Conservation (phyloP, 2,888 invertebrate genomes). For the Sympetrum striolatum region DNA sequence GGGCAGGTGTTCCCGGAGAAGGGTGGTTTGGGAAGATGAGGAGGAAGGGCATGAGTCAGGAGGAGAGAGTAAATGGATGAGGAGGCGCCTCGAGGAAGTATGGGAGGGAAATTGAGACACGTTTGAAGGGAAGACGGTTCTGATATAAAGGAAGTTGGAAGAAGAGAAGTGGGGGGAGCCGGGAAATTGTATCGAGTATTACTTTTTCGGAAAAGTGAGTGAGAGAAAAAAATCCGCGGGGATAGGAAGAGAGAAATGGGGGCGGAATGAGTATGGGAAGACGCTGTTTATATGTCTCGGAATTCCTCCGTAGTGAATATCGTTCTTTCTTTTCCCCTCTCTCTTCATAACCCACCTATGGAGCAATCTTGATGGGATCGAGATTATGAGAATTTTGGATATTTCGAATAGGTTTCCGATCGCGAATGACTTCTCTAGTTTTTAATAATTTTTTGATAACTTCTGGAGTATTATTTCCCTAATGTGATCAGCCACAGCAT, state of each 20-base stretch:
- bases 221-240: background rate
- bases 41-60: background rate
- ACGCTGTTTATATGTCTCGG: background rate
- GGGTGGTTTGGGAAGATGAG: background rate
- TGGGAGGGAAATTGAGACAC: background rate
- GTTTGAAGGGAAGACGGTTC: background rate
- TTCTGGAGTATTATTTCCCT: background rate
- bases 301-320: constrained; percentile 2
- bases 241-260: background rate
- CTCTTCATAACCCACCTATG: background rate
- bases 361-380: background rate
- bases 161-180: background rate
- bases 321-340: background rate
- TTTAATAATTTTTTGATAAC: background rate
- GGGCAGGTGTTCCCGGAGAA: background rate
- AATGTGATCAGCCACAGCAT: no score
- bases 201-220: background rate
- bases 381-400: background rate
- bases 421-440: background rate
- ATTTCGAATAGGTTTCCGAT: no score
- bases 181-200: background rate
- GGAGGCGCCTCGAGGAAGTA: background rate
- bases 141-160: constrained; percentile 3
- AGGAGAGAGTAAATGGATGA: background rate
- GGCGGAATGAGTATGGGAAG: background rate